Conservation (phyloP, 2,113 vertebrate genomes). For the Uria lomvia region DNA sequence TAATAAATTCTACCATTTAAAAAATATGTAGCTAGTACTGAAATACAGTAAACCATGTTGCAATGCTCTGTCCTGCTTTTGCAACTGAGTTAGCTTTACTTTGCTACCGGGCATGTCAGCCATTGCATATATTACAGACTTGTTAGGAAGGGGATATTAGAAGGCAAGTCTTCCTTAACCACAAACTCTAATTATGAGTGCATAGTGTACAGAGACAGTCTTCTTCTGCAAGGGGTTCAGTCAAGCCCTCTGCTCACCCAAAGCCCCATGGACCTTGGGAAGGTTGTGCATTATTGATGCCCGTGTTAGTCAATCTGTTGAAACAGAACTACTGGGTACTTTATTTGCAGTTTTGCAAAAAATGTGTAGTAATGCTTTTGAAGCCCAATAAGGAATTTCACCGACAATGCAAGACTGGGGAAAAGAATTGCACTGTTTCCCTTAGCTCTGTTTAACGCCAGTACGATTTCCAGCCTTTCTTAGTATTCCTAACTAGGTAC, state of each 20-base stretch:
- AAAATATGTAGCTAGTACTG: background rate
- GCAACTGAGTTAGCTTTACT: background rate
- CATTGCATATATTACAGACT: background rate
- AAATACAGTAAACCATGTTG: background rate
- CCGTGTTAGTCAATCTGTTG: background rate
- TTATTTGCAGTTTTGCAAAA: background rate
- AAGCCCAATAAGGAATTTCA: background rate
- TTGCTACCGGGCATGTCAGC: background rate
- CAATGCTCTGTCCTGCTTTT: background rate
- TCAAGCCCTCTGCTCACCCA: background rate
- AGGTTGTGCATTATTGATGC: background rate
- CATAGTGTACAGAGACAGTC: background rate
- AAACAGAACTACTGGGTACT: background rate
- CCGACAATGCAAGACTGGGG: background rate
- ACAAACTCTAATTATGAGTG: background rate
- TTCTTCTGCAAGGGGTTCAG: background rate
- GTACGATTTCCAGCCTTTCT: background rate
- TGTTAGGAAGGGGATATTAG: background rate
- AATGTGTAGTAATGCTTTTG: background rate
- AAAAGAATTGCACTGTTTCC: background rate
- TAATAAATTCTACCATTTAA: background rate
- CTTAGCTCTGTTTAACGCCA: background rate
- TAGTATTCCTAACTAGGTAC: background rate
- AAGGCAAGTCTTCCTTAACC: background rate
- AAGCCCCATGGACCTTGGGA: rapidly evolving